Base-by-base conservation (phyloP, 2,113 vertebrate genomes). In the Sceloporus undulatus region DNA sequence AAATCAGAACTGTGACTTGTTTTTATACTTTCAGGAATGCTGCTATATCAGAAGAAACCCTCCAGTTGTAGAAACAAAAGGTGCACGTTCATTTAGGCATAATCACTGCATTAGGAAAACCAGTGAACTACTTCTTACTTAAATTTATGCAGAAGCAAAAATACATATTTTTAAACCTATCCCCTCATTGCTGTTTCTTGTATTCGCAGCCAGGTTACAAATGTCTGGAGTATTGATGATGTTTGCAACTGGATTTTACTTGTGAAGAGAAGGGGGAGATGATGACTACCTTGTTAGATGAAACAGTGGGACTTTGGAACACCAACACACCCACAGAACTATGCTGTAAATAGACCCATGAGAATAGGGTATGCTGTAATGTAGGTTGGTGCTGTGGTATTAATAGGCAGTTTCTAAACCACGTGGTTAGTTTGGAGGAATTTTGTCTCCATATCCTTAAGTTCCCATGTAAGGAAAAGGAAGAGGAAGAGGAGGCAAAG, bases 391-490 rank as follows among this genome's bases (percentile, higher is more conserved):
- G 82, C 90, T 87, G 90, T 83, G 91, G 91, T 80, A 77, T 74
- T 62, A 83, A 92, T 73, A 89, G 90, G 89, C 93, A 93, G 92
- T 82, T 91, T 75, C 81, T 85, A 92, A 93, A 91, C 86, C 89
- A 82, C 81, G 90, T 86, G 79, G 87, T 93, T 87, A 90, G 65
- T 93, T 90, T 90, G 2, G 54, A 81, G 59, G 7, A 18, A 80
- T 71, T 29, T 8, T 3, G 1, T 25, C 38, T 38, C 23, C 10
- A 82, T 25, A 14, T 25, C 0, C 6, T 38, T 74, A 16, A 52
- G 23, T 14, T 59, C 5, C 48, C 8, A 5, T 13, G 4, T 16
- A 21, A 4, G 40, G n/a, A 16, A 2, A 14, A 56, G 56, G 23
- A 40, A 10, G 11, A 6, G 59, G 59, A 65, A 82, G 79, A 34